Base-by-base conservation (phyloP, 2,888 invertebrate genomes). In the Nasonia oneida region DNA sequence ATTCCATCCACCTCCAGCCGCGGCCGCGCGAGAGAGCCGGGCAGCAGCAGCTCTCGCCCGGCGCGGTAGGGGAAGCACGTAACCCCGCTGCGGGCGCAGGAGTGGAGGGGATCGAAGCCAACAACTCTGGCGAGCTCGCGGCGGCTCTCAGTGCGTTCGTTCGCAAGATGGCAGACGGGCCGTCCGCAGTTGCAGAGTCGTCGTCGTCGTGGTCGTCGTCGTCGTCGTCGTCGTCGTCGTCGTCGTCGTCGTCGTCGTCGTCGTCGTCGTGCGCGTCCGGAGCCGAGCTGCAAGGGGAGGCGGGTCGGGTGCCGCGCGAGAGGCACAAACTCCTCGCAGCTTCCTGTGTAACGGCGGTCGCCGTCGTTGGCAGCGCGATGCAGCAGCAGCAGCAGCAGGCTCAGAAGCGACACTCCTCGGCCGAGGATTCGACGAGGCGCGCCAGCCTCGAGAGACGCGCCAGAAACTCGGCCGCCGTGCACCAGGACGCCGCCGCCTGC, bases 91-190 rank as follows among this genome's bases (percentile, higher is more conserved):
- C 64, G 29, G 67, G 29, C 29, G 29, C 3, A 67, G 33, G 10
- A 61, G 23, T 23, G 33, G 67, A 67, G 67, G 67, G 67, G 67
- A 67, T 67, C 67, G 67, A 61, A 61, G 57, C 57, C 57, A n/a
- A 61, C n/a, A 33, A 64, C 23, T 64, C 29, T 5, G 64, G 29
- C 64, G n/a, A n/a, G 64, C 64, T 23, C 64, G 64, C 14, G 23
- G 53, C 70, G 77, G 70, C 57, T 61, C 70, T 83, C 86, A 87
- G 87, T 87, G 95, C 95, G 95, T 95, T 95, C 95, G 89, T 90
- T 90, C 90, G 90, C 96, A 96, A 96, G 96, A 96, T 96, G 96
- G 96, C 96, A 96, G 96, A 96, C 96, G 96, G 96, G 95, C 95
- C 95, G 95, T 95, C 94, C 94, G 95, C 94, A 94, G 94, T 94